Evolutionary conservation across 2,113 vertebrate genomes (phyloP).

Genomic region (Phaethon lepturus): DNA sequence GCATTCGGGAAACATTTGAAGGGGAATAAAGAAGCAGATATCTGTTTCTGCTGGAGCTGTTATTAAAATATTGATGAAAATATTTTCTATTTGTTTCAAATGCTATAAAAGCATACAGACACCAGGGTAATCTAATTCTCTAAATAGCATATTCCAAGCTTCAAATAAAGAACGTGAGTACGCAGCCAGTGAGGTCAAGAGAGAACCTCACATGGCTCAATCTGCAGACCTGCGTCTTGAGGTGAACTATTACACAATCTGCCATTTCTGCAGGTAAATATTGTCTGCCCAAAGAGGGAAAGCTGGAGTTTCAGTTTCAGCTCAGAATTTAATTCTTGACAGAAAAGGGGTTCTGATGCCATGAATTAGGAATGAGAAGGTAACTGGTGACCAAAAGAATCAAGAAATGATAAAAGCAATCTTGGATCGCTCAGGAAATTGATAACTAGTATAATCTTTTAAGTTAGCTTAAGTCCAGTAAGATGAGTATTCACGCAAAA

Average conservation of each 20-base stretch:
- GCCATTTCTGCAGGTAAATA: not conserved
- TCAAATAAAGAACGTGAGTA: not conserved
- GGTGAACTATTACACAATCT: not conserved
- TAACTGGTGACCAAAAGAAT: not conserved
- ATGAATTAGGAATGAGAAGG: not conserved
- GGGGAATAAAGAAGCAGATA: not conserved
- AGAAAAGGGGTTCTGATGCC: not conserved
- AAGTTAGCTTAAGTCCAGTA: not conserved
- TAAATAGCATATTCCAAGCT: not conserved
- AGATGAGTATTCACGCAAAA: not conserved
- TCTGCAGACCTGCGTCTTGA: not conserved
- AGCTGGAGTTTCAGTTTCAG: not conserved
- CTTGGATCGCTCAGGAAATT: not conserved
- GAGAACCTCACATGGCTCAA: not conserved
- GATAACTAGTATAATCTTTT: not conserved
- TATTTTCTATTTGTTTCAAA: not conserved
- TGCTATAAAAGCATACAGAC: not conserved
- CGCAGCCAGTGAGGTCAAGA: not conserved
- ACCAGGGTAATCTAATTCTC: not conserved
- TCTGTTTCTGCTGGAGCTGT: not conserved
- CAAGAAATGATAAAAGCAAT: not conserved
- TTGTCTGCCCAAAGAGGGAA: not conserved
- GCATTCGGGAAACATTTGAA: not conserved
- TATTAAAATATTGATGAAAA: constrained; percentile 3
- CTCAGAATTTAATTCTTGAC: not conserved